Percentiles rank a stretch among this genome's conserved stretches.
phyloP scores from a whole-genome alignment of 2,797 vertebrate species.

The Cirrhinus molitorella region DNA sequence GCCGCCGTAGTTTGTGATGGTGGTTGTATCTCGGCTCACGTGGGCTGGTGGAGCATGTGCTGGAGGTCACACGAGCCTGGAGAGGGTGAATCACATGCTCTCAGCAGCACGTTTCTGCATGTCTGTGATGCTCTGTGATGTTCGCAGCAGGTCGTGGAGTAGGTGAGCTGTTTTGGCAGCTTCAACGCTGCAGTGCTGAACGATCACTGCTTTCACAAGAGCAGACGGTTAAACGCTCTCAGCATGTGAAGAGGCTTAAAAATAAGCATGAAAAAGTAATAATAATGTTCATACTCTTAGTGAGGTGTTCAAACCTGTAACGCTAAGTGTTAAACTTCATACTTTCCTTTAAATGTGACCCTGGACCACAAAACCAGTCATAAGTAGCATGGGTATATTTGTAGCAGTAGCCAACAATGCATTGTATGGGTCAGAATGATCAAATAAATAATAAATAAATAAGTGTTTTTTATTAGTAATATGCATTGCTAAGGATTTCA shows the following conservation, averaged over 20 bases:
- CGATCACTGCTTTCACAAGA: slow-evolving; percentile 4
- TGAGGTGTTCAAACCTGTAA: neutral
- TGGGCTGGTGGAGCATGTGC: neutral
- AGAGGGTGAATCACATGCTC: slow-evolving; percentile 10
- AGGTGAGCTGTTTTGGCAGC: slow-evolving; percentile 12
- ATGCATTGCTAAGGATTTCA: too few species aligned
- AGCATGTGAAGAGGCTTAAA: neutral
- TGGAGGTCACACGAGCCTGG: neutral
- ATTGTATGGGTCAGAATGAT: too few species aligned
- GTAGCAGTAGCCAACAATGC: too few species aligned
- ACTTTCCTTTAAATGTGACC: too few species aligned
- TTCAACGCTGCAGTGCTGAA: neutral
- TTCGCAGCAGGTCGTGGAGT: neutral
- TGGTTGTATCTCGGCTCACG: neutral
- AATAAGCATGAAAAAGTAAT: neutral
- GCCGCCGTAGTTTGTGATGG: neutral
- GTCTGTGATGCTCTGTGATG: slow-evolving; percentile 9
- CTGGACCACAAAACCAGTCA: too few species aligned
- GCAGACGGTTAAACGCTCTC: neutral
- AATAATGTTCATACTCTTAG: neutral
- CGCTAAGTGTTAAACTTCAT: too few species aligned
- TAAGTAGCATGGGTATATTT: too few species aligned
- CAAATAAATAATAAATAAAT: too few species aligned
- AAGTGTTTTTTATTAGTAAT: too few species aligned
- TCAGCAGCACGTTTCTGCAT: neutral